Percentiles rank a stretch among this genome's conserved stretches.
These are phyloP conservation scores for Sinocyclocheilus anshuiensis DNA, from an alignment of 2,113 vertebrate genomes.

Conservation along the genomic window DNA sequence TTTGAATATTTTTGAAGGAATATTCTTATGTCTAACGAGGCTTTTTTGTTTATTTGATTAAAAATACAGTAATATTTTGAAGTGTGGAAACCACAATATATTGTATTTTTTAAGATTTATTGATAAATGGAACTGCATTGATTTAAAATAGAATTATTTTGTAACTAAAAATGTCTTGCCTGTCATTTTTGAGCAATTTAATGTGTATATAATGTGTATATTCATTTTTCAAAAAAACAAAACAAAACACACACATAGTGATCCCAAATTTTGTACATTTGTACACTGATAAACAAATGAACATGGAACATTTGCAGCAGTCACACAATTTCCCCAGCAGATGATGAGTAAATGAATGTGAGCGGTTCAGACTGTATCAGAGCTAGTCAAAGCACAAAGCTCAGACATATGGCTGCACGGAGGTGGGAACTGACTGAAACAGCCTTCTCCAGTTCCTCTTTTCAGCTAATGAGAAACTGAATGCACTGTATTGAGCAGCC, in stretches of 20 bases:
- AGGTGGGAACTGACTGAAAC: not conserved
- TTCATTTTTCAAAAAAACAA: too few species aligned
- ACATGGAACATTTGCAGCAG: not conserved
- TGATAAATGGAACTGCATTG: not conserved
- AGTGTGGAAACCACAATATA: not conserved
- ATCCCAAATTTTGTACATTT: too few species aligned
- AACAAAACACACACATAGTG: too few species aligned
- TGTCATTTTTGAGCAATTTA: not conserved
- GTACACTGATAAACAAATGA: not conserved
- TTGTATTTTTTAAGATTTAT: not conserved
- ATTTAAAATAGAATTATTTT: not conserved
- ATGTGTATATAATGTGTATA: not conserved
- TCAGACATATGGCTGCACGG: slow-evolving; percentile 16
- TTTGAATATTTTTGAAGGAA: not conserved
- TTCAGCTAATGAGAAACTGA: slow-evolving; percentile 23
- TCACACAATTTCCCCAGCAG: not conserved
- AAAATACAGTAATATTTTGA: not conserved
- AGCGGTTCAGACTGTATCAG: not conserved
- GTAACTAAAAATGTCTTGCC: not conserved
- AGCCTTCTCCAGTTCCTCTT: not conserved
- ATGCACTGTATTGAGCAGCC: not conserved
- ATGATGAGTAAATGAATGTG: not conserved
- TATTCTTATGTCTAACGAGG: too few species aligned
- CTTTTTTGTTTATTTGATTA: too few species aligned
- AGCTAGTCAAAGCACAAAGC: slow-evolving; percentile 17